Base-by-base conservation (phyloP, 1,140 invertebrate genomes). In the Drosophila subobscura region DNA sequence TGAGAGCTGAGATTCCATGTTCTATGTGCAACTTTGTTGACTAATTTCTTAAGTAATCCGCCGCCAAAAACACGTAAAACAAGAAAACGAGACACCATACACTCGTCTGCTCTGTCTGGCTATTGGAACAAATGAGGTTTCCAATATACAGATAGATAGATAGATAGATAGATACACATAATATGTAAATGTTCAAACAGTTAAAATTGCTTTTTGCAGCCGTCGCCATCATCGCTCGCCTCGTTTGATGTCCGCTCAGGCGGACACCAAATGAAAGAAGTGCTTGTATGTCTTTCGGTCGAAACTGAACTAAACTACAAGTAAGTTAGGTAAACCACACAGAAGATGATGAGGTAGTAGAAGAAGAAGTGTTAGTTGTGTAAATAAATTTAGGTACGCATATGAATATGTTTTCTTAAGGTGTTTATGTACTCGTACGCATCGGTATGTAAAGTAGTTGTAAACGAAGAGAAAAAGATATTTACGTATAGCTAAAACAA, bases 41-140 rank as follows among this genome's bases (percentile, higher is more conserved):
- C 84, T 88, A 88, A 89, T 88, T 88, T 89, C 71, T 88, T 88
- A 88, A 88, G 83, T 83, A 89, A 86, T 83, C 66, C 58, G 67
- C 84, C 71, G 72, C 78, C 74, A 83, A 81, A 77, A 76, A 79
- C 20, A 52, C 42, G 42, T 51, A 16, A 45, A 58, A 42, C 45
- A 40, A 40, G 37, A 56, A 25, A 80, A 77, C 37, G 25, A 52
- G 40, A 58, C 63, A 75, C 67, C 45, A 53, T 52, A 56, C 27
- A 54, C 55, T 59, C 14, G 65, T 75, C 70, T 20, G 16, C 16
- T 20, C 16, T 20, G 16, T 20, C 16, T 20, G 16, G 0, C 16
- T 73, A 63, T 63, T 72, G 57, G 71, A 71, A 61, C 72, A 78
- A 65, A 66, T 52, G 67, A 66, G 67, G 55, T 77, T 85, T 63